These are phyloP conservation scores for Onthophagus taurus DNA, from an alignment of 1,140 invertebrate genomes.

Conservation along the genomic window DNA sequence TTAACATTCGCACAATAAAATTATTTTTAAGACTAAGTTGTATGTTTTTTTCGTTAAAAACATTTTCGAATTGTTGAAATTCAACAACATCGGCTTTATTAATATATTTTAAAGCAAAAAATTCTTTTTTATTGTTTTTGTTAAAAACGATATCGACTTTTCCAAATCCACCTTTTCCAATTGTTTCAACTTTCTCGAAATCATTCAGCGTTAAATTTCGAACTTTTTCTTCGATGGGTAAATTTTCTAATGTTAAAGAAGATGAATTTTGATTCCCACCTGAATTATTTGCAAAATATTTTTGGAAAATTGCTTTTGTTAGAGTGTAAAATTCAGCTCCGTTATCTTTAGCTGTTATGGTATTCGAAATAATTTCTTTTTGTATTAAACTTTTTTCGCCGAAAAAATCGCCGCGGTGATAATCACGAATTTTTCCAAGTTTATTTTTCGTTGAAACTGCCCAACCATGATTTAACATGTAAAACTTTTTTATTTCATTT, in stretches of 20 bases:
- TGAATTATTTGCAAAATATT: constrained; percentile 54
- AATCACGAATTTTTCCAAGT: constrained; percentile 46
- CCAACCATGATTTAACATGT: constrained; percentile 84
- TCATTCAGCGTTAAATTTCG: constrained; percentile 63
- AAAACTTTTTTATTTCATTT: constrained; percentile 89
- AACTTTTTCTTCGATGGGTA: not conserved
- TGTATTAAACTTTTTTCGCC: constrained; percentile 67
- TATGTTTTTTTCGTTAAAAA: constrained; percentile 85
- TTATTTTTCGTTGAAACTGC: constrained; percentile 64
- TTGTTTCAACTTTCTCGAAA: constrained; percentile 69
- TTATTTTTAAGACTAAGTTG: constrained; percentile 59
- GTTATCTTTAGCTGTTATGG: constrained; percentile 70
- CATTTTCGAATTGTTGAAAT: constrained; percentile 87
- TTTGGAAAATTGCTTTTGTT: constrained; percentile 60
- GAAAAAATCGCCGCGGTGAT: constrained; percentile 68
- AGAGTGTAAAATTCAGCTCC: constrained; percentile 83
- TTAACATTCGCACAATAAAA: constrained; percentile 63
- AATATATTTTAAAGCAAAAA: constrained; percentile 83
- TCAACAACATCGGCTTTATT: constrained; percentile 89
- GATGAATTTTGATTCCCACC: not conserved
- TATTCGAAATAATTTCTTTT: constrained; percentile 77
- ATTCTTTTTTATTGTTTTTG: constrained; percentile 49
- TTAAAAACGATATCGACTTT: constrained; percentile 69
- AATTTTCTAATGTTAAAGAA: not conserved
- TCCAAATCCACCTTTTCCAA: constrained; percentile 91